Percentiles rank a stretch among this genome's conserved stretches.
Conservation (phyloP, 2,113 vertebrate species). For the Galeopterus variegatus region DNA sequence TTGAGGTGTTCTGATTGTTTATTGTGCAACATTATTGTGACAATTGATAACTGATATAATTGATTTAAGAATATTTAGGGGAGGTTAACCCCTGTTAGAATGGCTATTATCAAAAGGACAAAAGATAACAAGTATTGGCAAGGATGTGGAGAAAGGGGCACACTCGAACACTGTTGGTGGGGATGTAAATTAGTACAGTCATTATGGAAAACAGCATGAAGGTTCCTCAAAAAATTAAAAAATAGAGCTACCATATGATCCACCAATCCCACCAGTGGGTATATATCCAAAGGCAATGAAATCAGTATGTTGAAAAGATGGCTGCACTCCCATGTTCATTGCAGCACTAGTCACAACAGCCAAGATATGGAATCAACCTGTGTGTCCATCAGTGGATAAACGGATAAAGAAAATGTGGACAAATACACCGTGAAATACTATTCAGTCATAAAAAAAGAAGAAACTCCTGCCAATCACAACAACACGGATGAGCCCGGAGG, state of each 20-base stretch:
- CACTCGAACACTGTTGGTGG: not conserved
- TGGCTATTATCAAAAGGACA: not conserved
- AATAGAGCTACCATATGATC: not conserved
- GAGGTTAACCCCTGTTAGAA: not conserved
- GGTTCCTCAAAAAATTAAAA: not conserved
- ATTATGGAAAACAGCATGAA: not conserved
- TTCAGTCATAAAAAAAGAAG: not conserved
- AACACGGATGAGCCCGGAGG: not conserved
- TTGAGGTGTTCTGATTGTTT: not conserved
- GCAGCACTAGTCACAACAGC: not conserved
- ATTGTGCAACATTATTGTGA: not conserved
- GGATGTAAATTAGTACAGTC: not conserved
- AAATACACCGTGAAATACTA: not conserved
- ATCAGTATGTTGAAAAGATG: not conserved
- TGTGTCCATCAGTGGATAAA: not conserved
- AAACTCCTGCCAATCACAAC: not conserved
- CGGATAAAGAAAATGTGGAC: not conserved
- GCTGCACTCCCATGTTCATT: not conserved
- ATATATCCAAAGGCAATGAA: not conserved
- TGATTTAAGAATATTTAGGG: slow-evolving; percentile 28
- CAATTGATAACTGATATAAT: not conserved
- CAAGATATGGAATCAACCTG: not conserved
- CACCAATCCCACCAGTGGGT: not conserved
- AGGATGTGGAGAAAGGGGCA: not conserved
- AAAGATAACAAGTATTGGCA: not conserved